phyloP scores from a whole-genome alignment of 2,888 invertebrate genomes.

The Neria commutata region DNA sequence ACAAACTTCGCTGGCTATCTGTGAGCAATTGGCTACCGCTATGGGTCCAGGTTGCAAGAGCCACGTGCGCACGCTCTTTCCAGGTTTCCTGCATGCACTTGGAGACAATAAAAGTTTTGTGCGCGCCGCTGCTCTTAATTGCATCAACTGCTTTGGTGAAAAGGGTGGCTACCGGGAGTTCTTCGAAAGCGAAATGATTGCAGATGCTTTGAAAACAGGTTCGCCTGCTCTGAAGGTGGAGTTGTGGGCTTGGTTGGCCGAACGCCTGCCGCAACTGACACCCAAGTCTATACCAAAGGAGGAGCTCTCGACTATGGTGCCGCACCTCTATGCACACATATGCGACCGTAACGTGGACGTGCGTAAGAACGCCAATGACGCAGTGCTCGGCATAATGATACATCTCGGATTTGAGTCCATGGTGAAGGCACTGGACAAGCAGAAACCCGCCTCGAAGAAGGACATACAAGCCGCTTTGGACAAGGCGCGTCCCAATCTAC shows the following conservation, averaged over 20 bases:
- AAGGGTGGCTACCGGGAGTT: slow-evolving; percentile 81
- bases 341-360: slow-evolving; percentile 93
- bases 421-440: slow-evolving; percentile 60
- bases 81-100: slow-evolving; percentile 82
- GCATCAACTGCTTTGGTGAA: slow-evolving; percentile 85
- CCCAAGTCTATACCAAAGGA: slow-evolving; percentile 77
- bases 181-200: slow-evolving; percentile 86
- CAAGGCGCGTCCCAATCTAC: slow-evolving; percentile 83
- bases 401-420: slow-evolving; percentile 76
- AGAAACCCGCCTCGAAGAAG: slow-evolving; percentile 75
- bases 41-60: slow-evolving; percentile 83
- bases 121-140: slow-evolving; percentile 78
- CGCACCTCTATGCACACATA: slow-evolving; percentile 78
- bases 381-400: slow-evolving; percentile 90
- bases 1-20: slow-evolving; percentile 81
- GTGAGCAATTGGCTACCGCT: slow-evolving; percentile 79
- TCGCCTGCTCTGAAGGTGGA: slow-evolving; percentile 83
- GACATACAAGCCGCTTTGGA: slow-evolving; percentile 82
- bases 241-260: slow-evolving; percentile 84
- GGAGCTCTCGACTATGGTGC: slow-evolving; percentile 79
- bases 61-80: slow-evolving; percentile 81
- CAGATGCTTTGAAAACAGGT: slow-evolving; percentile 83
- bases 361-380: slow-evolving; percentile 86
- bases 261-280: slow-evolving; percentile 76
- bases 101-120: slow-evolving; percentile 80